Evolutionary conservation across 2,797 vertebrate genomes (phyloP).

Genomic region (Euphonia xanthogaster): DNA sequence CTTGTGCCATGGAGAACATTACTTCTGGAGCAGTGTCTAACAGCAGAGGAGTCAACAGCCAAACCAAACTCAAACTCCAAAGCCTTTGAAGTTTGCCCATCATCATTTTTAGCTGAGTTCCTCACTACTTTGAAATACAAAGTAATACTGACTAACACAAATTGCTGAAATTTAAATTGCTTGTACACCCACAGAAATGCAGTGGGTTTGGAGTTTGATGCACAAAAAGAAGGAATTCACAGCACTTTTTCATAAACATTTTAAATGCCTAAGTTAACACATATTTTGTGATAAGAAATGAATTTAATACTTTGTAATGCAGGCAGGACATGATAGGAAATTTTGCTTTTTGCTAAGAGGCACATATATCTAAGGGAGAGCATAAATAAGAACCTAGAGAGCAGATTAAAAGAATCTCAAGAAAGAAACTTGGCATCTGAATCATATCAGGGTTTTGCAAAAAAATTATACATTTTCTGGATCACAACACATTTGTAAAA

Average conservation of each 20-base stretch:
- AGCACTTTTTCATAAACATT: constrained; percentile 27
- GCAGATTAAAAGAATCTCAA: constrained; percentile 35
- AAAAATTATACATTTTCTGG: not conserved
- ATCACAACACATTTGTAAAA: not conserved
- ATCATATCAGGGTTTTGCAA: not conserved
- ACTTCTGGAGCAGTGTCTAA: not conserved
- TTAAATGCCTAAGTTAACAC: constrained; percentile 41
- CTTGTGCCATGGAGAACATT: not conserved
- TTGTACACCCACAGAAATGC: constrained; percentile 51
- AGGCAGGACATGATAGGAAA: constrained; percentile 20
- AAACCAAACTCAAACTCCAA: not conserved
- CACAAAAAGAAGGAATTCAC: constrained; percentile 39
- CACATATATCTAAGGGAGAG: not conserved
- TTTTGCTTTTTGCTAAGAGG: constrained; percentile 34
- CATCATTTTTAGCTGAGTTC: not conserved
- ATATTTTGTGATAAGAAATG: constrained; percentile 22
- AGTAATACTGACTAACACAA: constrained; percentile 15
- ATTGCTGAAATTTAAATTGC: constrained; percentile 39
- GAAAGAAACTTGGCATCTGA: constrained; percentile 30
- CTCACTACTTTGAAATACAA: not conserved
- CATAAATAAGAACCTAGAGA: constrained; percentile 32
- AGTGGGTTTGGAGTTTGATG: constrained; percentile 44
- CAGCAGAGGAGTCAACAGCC: not conserved
- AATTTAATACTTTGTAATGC: constrained; percentile 41
- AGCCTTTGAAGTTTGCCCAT: not conserved